Conservation (phyloP, 2,888 invertebrate species). For the Philaethria dido region DNA sequence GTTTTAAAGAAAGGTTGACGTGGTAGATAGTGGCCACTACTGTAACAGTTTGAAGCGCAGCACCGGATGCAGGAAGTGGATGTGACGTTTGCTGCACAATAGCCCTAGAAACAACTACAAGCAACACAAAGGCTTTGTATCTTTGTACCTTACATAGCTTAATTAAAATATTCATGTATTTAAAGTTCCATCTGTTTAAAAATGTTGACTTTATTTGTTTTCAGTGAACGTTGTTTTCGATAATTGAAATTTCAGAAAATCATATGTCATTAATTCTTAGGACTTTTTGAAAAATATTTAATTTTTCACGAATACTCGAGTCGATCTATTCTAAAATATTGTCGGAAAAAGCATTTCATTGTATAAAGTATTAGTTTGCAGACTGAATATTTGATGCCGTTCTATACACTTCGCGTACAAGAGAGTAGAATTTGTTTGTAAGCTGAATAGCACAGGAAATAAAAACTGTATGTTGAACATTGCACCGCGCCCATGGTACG, state of each 20-base stretch:
- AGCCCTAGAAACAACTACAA: slow-evolving; percentile 46
- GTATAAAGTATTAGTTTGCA: not conserved
- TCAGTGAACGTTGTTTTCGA: too few species aligned
- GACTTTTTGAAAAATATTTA: too few species aligned
- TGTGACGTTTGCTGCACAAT: slow-evolving; percentile 61
- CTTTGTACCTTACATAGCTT: slow-evolving; percentile 26
- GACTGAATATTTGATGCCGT: slow-evolving; percentile 12
- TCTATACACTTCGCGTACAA: slow-evolving; percentile 19
- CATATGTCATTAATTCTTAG: too few species aligned
- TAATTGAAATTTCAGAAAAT: too few species aligned
- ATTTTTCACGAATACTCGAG: not conserved
- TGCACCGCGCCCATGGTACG: slow-evolving; percentile 36
- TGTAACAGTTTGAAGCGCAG: slow-evolving; percentile 48
- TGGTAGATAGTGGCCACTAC: slow-evolving; percentile 44
- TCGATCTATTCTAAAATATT: not conserved
- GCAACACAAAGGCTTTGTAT: slow-evolving; percentile 28
- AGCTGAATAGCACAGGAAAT: slow-evolving; percentile 32
- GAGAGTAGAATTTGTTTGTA: slow-evolving; percentile 29
- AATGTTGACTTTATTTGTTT: not conserved
- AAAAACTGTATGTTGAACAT: slow-evolving; percentile 38
- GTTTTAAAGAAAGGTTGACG: slow-evolving; percentile 35
- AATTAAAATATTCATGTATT: slow-evolving; percentile 33
- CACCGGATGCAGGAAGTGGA: slow-evolving; percentile 63
- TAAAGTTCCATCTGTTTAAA: slow-evolving; percentile 9
- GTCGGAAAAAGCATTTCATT: not conserved